These are phyloP conservation scores for Temnothorax nylanderi DNA, from an alignment of 1,140 invertebrate species.

Conservation along the genomic window DNA sequence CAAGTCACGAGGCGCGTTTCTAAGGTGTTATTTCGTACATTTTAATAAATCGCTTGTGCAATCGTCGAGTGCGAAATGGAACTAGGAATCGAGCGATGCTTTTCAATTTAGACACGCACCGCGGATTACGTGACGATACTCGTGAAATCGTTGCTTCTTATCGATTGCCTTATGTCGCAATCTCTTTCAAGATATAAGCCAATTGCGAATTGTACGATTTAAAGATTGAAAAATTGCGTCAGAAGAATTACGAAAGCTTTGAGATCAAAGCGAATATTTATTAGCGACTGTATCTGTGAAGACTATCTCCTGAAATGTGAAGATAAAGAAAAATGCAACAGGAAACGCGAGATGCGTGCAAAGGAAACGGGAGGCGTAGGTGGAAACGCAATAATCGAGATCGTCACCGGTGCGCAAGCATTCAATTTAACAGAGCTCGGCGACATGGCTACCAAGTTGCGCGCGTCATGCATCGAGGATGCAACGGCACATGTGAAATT, in stretches of 20 bases:
- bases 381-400: constrained; percentile 15
- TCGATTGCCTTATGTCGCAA: background rate
- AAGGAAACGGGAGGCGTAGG: constrained; percentile 23
- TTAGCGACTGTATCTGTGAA: background rate
- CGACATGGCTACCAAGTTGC: constrained; percentile 31
- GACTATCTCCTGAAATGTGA: background rate
- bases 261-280: background rate
- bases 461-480: constrained; percentile 63
- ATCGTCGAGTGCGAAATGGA: constrained; percentile 17
- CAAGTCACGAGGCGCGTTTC: constrained; percentile 6
- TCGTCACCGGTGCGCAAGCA: constrained; percentile 31
- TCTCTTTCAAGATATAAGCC: background rate
- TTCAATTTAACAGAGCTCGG: constrained; percentile 51
- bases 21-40: background rate
- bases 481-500: constrained; percentile 53
- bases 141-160: constrained; percentile 17
- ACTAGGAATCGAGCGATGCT: background rate
- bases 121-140: constrained; percentile 22
- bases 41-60: constrained; percentile 14
- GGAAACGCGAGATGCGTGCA: background rate
- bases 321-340: background rate
- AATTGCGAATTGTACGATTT: background rate
- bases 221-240: background rate
- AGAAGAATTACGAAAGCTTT: background rate
- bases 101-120: constrained; percentile 13